Base-by-base conservation (phyloP, 2,888 invertebrate genomes). In the Drosophila atripex region DNA sequence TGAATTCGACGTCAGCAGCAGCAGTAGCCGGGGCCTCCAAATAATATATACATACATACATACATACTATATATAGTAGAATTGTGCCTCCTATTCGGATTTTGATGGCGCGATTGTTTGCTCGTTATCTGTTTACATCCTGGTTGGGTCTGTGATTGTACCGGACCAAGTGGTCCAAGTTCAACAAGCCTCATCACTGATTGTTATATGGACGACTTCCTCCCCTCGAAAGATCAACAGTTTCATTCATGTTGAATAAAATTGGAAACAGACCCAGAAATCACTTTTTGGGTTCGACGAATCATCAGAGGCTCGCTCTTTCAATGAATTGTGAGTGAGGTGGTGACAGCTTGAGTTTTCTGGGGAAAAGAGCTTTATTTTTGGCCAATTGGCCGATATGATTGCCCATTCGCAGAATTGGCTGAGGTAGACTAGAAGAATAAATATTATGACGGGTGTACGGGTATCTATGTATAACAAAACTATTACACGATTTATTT, bases 301-400 rank as follows among this genome's bases (percentile, higher is more conserved):
- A 57, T n/a, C 14, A n/a, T 39, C 38, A 39, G n/a, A n/a, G n/a
- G n/a, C n/a, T n/a, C n/a, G n/a, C n/a, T n/a, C 16, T 25, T 21
- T 28, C 39, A 46, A 57, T 57, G 28, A 39, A 28, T 14, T 35
- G 52, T 7, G 21, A 5, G 21, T 8, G 8, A 12, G 39, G 18
- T 11, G 3, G 38, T 71, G 70, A 71, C 71, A 63, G 61, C 71
- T 70, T 61, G 11, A 16, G 51, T 61, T 55, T 70, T 70, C 70
- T 51, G 7, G 16, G 11, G 54, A 70, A 70, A 69, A 50, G 16
- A 39, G 45, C 53, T 54, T 46, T 60, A 41, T 71, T 35, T 69
- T 49, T 2, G 39, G 38, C 43, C 53, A 38, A 71, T 56, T 71
- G 21, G 9, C 21, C 16, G 64, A 71, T 71, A 63, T 56, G 64